Base-by-base conservation (phyloP, 2,888 invertebrate species). In the Caenorhabditis plicata region DNA sequence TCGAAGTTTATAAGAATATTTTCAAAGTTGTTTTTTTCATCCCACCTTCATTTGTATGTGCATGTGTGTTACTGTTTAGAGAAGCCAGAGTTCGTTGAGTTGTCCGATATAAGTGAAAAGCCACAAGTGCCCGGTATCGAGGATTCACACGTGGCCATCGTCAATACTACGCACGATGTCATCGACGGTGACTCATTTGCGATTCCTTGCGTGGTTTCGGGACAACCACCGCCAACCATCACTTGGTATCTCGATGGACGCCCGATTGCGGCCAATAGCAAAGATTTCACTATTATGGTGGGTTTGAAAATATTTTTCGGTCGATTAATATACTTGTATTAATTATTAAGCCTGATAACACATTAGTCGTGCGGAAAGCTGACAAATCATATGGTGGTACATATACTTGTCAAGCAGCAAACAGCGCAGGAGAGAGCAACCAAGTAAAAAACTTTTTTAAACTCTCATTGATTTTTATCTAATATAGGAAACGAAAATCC, bases 341-440 rank as follows among this genome's bases (percentile, higher is more conserved):
- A 4, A 1, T 29, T 39, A 54, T 70, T 47, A 39, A 78, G 78
- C 53, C 62, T 13, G 72, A 78, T 47, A 64, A 75, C 55, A 70
- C 77, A 2, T 64, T 78, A 1, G 53, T 73, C 15, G 73, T 78
- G 38, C 54, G 61, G 45, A 64, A 64, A 29, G 57, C 71, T 4
- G 68, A 71, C 35, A 67, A 64, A 20, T 56, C 68, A 1, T 64
- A 62, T 33, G 38, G 58, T 4, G 85, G 86, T 0, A 81, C 82
- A 0, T 88, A 87, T 77, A 84, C 85, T 0, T 88, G 88, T 71
- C 82, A 85, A 2, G 87, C 85, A 0, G 82, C 83, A 26, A 88
- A 88, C 80, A 82, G 83, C 0, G 87, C 86, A 0, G 87, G 87
- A 0, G 84, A 85, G 1, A 83, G 83, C 3, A 81, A 83, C 11